Base-by-base conservation (phyloP, 2,797 vertebrate genomes). In the Onychomys leucogaster region DNA sequence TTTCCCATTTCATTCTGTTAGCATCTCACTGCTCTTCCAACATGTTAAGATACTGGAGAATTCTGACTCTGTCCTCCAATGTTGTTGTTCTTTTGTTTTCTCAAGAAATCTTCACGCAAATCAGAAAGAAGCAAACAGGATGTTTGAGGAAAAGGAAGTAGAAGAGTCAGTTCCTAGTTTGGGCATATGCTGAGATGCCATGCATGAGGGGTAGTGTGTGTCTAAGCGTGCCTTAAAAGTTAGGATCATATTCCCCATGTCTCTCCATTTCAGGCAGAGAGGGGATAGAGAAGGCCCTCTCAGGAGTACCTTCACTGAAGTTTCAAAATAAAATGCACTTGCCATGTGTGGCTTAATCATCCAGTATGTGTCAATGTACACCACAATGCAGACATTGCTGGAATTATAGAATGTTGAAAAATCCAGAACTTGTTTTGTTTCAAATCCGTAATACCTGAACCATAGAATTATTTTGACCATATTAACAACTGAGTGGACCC, bases 1-100 rank as follows among this genome's bases (percentile, higher is more conserved):
- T 43, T 3, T 59, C 82, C 8, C 13, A 11, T 69, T 81, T 81
- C 11, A 6, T 57, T 90, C n/a, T 61, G 2, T 69, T 34, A 34
- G 29, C 65, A 67, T 84, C 34, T 71, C 91, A 11, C 41, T 17
- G 12, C 37, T 27, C 43, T 46, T 75, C 37, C 32, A 6, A 75
- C 29, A 11, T 16, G 29, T 6, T 49, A 46, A 93, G 59, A 29
- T 85, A 92, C 73, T 94, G 59, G 71, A 59, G 84, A 77, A 67
- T 92, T 55, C 49, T 5, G 32, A 89, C 49, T 90, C 69, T 61
- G 23, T 75, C 55, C 25, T 49, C 23, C n/a, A 90, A 25, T 57
- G 52, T 49, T n/a, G 75, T 83, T 14, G 71, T 67, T 69, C 59
- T 73, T 76, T 90, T 11, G 23, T 90, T 96, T 94, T 65, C 73